A percentile compares a stretch with the other conserved stretches of the same genome.
Evolutionary conservation across 2,888 invertebrate genomes (phyloP).

Genomic region (Cetonia aurata): DNA sequence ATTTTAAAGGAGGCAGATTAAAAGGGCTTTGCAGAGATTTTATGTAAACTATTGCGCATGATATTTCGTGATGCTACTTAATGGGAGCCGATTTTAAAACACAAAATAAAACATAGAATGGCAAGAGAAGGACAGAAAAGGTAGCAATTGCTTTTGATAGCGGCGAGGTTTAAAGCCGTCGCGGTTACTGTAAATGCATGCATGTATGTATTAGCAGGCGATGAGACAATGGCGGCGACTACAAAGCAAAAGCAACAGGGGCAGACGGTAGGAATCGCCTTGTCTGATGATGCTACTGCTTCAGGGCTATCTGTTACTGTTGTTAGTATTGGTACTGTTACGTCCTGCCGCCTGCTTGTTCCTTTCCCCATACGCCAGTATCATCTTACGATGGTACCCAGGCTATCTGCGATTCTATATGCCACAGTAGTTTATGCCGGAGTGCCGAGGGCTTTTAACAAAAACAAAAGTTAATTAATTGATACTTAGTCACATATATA

Average conservation of each 20-base stretch:
- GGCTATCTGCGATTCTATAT: conserved; percentile 12
- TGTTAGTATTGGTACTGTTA: conserved; percentile 1
- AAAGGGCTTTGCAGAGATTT: no score
- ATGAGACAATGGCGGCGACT: conserved; percentile 52
- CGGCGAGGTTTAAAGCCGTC: conserved; percentile 52
- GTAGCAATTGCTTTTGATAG: conserved; percentile 52
- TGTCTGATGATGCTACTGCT: conserved; percentile 43
- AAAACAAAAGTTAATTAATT: conserved; percentile 36
- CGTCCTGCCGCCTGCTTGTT: conserved; percentile 19
- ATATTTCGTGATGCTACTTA: no score
- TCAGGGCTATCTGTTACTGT: conserved; percentile 31
- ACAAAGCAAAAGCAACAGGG: conserved; percentile 47
- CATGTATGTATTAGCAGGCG: conserved; percentile 54
- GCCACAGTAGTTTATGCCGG: conserved; percentile 27
- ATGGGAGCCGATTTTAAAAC: no score
- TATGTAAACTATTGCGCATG: no score
- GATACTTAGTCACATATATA: conserved; percentile 17
- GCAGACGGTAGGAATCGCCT: conserved; percentile 48
- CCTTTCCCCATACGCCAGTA: conserved; percentile 19
- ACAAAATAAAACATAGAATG: no score
- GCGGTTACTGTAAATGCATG: conserved; percentile 52
- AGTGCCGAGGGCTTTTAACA: conserved; percentile 7
- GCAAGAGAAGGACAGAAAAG: conserved; percentile 48
- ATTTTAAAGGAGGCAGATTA: no score
- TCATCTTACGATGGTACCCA: conserved; percentile 23